Conservation (phyloP, 2,797 vertebrate species). For the Anableps anableps region DNA sequence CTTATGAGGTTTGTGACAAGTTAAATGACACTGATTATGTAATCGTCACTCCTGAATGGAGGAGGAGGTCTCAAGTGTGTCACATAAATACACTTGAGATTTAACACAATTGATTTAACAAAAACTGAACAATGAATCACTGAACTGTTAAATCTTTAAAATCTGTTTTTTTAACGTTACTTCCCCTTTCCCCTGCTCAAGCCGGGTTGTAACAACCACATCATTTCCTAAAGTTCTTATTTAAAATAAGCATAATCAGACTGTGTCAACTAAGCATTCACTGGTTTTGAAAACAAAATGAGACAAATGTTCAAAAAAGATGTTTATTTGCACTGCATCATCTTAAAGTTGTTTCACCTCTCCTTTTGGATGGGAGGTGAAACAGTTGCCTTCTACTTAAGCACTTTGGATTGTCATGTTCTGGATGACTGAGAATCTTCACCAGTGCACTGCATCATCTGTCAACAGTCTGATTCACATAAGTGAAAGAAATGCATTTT, state of each 20-base stretch:
- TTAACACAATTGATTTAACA: no score
- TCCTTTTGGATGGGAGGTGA: background rate
- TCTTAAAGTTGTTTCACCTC: background rate
- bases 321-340: background rate
- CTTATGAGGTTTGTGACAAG: no score
- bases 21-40: no score
- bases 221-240: background rate
- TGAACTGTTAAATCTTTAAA: no score
- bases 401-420: background rate
- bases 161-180: no score
- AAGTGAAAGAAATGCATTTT: background rate
- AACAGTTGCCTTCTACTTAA: background rate
- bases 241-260: background rate
- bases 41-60: no score
- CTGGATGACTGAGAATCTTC: background rate
- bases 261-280: no score
- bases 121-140: no score
- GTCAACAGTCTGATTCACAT: background rate
- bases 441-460: background rate
- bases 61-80: no score
- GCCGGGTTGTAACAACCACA: no score
- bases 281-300: background rate
- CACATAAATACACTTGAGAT: no score
- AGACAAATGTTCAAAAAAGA: background rate
- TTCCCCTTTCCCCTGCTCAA: no score